Conservation (phyloP, 2,888 invertebrate genomes). For the Serripes groenlandicus region DNA sequence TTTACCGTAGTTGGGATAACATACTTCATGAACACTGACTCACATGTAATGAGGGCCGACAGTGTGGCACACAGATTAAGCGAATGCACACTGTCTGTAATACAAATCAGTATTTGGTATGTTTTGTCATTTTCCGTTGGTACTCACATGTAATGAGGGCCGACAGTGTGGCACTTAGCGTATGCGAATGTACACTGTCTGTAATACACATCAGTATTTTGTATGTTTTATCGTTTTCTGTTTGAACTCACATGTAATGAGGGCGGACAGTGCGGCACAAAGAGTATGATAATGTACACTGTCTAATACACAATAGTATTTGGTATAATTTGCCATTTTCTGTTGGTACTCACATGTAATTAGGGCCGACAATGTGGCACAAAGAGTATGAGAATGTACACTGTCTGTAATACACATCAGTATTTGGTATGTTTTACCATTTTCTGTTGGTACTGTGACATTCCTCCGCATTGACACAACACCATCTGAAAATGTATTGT, state of each 20-base stretch:
- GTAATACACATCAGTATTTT: conserved; percentile 25
- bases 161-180: conserved; percentile 19
- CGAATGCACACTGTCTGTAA: conserved; percentile 21
- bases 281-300: conserved; percentile 21
- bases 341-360: conserved; percentile 33
- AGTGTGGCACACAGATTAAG: conserved; percentile 33
- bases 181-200: conserved; percentile 21
- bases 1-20: too few relatives aligned
- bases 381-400: conserved; percentile 27
- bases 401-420: conserved; percentile 27
- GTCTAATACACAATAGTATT: conserved; percentile 33
- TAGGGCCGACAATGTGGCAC: conserved; percentile 21
- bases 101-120: conserved; percentile 21
- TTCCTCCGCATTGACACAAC: conserved; percentile 36
- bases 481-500: conserved; percentile 25
- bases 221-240: conserved; percentile 21
- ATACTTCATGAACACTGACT: too few relatives aligned
- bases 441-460: conserved; percentile 27
- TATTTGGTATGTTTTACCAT: conserved; percentile 24
- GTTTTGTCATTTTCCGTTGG: conserved; percentile 21
- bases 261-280: conserved; percentile 26
- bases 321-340: conserved; percentile 29
- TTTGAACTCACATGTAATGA: conserved; percentile 34
- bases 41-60: conserved; percentile 26
- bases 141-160: neutral